Conservation (phyloP, 2,888 invertebrate species). For the Eupithecia inturbata region DNA sequence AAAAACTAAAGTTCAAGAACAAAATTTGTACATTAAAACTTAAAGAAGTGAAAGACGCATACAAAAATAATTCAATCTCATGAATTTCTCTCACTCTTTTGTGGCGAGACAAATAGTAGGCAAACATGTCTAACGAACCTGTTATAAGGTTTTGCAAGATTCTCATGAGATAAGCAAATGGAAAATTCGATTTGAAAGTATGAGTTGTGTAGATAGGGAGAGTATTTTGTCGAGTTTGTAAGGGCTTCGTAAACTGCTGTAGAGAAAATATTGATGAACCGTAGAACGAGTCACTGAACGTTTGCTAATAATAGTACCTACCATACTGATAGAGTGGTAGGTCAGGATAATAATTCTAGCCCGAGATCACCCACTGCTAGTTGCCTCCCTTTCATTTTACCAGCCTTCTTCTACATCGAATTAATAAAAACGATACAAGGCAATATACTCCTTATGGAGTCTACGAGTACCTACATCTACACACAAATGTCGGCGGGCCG, state of each 20-base stretch:
- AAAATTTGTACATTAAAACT: not conserved
- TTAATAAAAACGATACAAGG: not conserved
- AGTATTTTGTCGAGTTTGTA: not conserved
- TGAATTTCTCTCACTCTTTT: not conserved
- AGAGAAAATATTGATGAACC: not conserved
- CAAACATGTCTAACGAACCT: conserved; percentile 55
- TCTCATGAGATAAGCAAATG: conserved; percentile 18
- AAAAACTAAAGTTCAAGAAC: not conserved
- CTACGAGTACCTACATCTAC: no score
- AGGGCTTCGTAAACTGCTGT: not conserved
- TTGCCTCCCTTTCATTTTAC: not conserved
- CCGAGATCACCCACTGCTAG: not conserved
- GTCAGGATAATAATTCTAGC: not conserved
- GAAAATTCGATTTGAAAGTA: conserved; percentile 30
- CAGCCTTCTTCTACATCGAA: not conserved
- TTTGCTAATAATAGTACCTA: not conserved
- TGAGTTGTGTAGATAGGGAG: conserved; percentile 6
- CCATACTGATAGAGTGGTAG: not conserved
- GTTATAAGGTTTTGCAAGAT: conserved; percentile 42
- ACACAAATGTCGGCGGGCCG: no score
- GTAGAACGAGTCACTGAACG: not conserved
- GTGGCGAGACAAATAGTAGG: not conserved
- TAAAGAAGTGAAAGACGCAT: not conserved
- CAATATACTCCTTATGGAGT: not conserved
- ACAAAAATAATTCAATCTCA: not conserved